phyloP scores from a whole-genome alignment of 37 sponge, comb jelly and placozoan genomes.

The Chondrilla cf. caribensis region DNA sequence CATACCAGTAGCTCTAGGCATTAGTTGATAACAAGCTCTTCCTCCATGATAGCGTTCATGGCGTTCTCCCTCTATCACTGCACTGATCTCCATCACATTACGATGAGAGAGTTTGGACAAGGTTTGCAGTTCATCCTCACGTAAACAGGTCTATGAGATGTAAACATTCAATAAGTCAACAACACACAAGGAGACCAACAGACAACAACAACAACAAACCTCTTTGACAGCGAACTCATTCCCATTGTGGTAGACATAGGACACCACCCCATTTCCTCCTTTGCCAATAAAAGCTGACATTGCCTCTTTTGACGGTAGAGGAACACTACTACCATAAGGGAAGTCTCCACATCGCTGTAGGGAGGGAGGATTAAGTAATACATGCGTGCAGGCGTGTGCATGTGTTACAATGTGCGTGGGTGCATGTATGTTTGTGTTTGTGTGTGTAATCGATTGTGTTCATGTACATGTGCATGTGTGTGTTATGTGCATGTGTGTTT shows the following conservation, averaged over 20 bases:
- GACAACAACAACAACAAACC: neutral
- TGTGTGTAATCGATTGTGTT: no score
- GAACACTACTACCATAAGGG: neutral
- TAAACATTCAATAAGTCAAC: no score
- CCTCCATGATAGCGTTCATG: neutral
- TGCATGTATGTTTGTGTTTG: no score
- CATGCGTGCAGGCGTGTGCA: no score
- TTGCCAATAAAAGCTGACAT: neutral
- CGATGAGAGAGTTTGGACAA: neutral
- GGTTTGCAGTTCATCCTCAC: neutral
- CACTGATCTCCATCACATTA: conserved; percentile 16
- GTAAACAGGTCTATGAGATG: neutral
- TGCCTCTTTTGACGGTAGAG: conserved; percentile 13
- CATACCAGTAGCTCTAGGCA: conserved; percentile 8
- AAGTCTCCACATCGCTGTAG: neutral
- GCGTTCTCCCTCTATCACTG: conserved; percentile 5
- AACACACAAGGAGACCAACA: no score
- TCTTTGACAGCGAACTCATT: conserved; percentile 24
- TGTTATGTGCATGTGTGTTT: no score
- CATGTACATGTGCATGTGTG: no score
- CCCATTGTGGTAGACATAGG: conserved; percentile 1
- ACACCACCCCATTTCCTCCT: conserved; percentile 11
- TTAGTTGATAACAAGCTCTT: neutral
- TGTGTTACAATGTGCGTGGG: no score
- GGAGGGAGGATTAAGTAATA: no score